Conservation (phyloP, 2,888 invertebrate genomes). For the Xestia rhomboidea region DNA sequence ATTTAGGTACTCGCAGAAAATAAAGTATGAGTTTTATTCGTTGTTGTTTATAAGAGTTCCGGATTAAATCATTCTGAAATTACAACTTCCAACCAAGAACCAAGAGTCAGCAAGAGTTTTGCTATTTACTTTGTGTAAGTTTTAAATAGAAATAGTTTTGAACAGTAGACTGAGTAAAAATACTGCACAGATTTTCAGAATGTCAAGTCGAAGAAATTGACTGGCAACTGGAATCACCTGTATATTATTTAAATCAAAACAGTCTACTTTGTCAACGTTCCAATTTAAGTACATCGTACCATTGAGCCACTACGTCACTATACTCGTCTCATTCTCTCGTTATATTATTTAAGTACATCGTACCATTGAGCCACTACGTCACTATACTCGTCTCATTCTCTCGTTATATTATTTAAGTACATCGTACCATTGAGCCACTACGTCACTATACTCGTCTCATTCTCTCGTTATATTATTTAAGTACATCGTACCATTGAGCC, state of each 20-base stretch:
- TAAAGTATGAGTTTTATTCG: not conserved
- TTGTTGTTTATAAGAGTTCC: not conserved
- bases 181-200: not conserved
- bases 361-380: not conserved
- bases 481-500: not conserved
- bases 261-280: no score
- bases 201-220: not conserved
- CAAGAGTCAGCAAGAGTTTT: not conserved
- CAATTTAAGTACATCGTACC: not conserved
- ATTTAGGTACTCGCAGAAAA: not conserved
- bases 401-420: not conserved
- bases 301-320: not conserved
- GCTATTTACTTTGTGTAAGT: not conserved
- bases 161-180: not conserved
- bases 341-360: not conserved
- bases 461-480: not conserved
- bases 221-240: not conserved
- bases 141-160: not conserved
- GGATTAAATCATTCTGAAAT: not conserved
- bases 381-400: not conserved
- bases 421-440: not conserved
- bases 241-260: not conserved
- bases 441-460: not conserved
- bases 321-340: not conserved
- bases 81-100: not conserved